These are phyloP conservation scores for Malurus leucopterus DNA, from an alignment of 2,797 vertebrate genomes.

Conservation along the genomic window DNA sequence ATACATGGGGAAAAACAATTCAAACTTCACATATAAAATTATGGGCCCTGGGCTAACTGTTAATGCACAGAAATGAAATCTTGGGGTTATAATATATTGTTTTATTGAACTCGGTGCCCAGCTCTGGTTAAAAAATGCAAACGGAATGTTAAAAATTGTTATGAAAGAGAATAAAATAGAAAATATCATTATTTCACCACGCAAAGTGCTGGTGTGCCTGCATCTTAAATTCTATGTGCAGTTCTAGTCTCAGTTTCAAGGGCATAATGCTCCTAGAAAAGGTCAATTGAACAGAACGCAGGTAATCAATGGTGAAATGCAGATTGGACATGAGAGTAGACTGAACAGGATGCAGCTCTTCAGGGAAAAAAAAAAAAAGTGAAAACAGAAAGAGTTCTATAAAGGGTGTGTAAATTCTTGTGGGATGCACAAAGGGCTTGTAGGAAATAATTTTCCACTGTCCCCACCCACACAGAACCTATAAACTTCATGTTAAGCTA, in stretches of 20 bases:
- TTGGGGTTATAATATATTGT: neutral
- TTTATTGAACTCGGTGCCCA: neutral
- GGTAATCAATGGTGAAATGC: neutral
- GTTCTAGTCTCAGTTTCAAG: neutral
- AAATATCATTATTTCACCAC: neutral
- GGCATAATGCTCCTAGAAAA: neutral
- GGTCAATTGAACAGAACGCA: neutral
- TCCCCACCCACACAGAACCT: neutral
- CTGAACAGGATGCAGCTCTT: neutral
- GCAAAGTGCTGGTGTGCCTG: neutral
- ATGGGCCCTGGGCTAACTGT: neutral
- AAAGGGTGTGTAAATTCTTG: neutral
- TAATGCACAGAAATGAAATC: constrained; percentile 16
- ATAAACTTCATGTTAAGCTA: neutral
- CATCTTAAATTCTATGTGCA: neutral
- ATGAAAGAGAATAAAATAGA: neutral
- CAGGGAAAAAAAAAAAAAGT: neutral
- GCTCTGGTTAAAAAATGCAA: neutral
- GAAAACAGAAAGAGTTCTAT: neutral
- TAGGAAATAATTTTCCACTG: neutral
- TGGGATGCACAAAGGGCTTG: neutral
- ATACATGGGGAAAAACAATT: neutral
- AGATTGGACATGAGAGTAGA: neutral
- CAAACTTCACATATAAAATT: neutral
- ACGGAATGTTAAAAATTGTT: neutral